Evolutionary conservation across 2,113 vertebrate species (phyloP), one percentile per base, ranked within the genome.

Genomic region (Hydropotes inermis): DNA sequence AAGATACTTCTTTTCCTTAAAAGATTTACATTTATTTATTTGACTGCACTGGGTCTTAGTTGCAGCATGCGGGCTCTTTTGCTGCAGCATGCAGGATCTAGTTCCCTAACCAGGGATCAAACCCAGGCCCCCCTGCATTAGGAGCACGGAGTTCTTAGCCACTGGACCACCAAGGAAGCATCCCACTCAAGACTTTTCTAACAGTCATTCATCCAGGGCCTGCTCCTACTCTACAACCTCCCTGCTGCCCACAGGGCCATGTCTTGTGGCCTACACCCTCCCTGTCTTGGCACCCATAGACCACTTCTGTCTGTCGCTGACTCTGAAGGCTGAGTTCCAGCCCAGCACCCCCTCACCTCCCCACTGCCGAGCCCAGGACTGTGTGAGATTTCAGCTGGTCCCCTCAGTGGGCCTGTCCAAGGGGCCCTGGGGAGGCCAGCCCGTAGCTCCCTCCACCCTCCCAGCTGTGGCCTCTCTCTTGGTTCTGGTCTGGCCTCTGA

Each of bases 301-400:
- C 0, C 21, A 43, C 39, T 30, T 57, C 52, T 28, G 3, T 30
- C 43, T 3, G 23, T 21, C 13, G n/a, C 3, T 36, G 1, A 1
- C 39, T 28, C 3, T 21, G 45, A 43, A 76, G 54, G 8, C 27
- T 17, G 78, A 39, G 33, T 87, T 55, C 17, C 2, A 4, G 87
- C 50, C 25, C 39, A 16, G n/a, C 64, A 36, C 0, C 64, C n/a
- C 17, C 33, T 1, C 8, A 5, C 16, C 7, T 16, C 61, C 33
- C 7, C 16, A n/a, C 33, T 8, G 1, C 23, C 0, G 1, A 55
- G n/a, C 23, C 52, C n/a, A 8, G n/a, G 52, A 57, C 52, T 5
- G 11, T 82, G 30, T 52, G 79, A 57, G 23, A 54, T 84, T 57
- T 84, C 52, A 16, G 28, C 67, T 52, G 16, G 10, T 30, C 11